Percentiles rank a stretch among this genome's conserved stretches.
Evolutionary conservation across 2,797 vertebrate genomes (phyloP).

Genomic region (Steatocranus sp.): DNA sequence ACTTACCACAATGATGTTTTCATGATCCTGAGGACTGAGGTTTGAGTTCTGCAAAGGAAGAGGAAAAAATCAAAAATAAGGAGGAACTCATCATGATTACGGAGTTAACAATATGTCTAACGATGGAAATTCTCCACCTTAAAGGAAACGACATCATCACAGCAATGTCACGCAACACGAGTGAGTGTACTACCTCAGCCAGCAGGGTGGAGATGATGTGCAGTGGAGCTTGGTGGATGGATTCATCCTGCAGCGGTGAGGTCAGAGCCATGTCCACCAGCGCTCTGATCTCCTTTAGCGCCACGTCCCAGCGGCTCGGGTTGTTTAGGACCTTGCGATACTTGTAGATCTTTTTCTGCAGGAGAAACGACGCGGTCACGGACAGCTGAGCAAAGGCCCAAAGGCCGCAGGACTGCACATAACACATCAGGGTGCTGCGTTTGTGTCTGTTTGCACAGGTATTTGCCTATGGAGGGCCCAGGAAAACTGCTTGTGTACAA

Average conservation of each 20-base stretch:
- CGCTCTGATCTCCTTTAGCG: slow-evolving; percentile 94
- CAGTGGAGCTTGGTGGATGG: slow-evolving; percentile 95
- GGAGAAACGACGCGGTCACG: neutral
- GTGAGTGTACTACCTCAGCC: slow-evolving; percentile 82
- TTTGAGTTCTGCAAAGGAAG: slow-evolving; percentile 3
- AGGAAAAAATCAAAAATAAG: neutral
- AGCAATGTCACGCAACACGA: too few relatives aligned
- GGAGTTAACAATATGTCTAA: neutral
- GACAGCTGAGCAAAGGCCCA: neutral
- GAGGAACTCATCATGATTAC: neutral
- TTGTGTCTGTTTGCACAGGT: neutral
- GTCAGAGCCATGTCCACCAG: slow-evolving; percentile 97
- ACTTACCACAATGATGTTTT: slow-evolving; percentile 18
- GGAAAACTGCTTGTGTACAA: neutral
- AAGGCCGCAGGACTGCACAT: neutral
- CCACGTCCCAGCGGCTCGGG: slow-evolving; percentile 96
- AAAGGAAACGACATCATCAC: neutral
- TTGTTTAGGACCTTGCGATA: slow-evolving; percentile 97
- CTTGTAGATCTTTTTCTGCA: slow-evolving; percentile 99
- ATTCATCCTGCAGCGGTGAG: slow-evolving; percentile 95
- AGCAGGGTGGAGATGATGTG: slow-evolving; percentile 97
- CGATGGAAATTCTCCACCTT: neutral
- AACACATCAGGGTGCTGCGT: neutral
- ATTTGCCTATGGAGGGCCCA: neutral
- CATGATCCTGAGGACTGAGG: slow-evolving; percentile 23